These are phyloP conservation scores for Sarotherodon lohbergeri DNA, from an alignment of 2,113 vertebrate species.

Conservation along the genomic window DNA sequence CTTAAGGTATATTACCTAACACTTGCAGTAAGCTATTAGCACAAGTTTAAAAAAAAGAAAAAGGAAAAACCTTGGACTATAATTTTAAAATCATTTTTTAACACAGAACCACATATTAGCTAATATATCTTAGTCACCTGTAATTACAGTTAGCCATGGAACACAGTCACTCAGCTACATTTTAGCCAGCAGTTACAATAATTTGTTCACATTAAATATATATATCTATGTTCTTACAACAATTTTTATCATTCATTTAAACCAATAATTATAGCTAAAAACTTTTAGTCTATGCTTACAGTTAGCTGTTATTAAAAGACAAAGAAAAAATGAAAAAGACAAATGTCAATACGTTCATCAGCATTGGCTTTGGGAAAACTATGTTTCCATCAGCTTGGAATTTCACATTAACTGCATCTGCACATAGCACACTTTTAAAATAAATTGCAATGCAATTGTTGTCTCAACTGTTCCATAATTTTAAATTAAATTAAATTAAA, in stretches of 20 bases:
- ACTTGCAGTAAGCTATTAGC: not conserved
- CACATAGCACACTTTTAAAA: not conserved
- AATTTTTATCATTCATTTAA: not conserved
- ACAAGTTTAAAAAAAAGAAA: not conserved
- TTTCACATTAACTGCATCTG: not conserved
- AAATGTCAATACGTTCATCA: not conserved
- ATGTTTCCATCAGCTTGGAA: not conserved
- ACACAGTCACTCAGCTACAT: not conserved
- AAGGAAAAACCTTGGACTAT: not conserved
- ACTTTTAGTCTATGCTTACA: fast-evolving
- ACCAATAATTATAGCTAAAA: not conserved
- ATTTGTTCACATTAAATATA: not conserved
- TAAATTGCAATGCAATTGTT: not conserved
- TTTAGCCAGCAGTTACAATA: not conserved
- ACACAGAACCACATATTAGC: not conserved
- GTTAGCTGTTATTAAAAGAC: not conserved
- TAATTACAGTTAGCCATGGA: not conserved
- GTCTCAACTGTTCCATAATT: not conserved
- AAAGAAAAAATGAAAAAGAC: not conserved
- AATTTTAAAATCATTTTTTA: not conserved
- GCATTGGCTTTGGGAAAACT: not conserved
- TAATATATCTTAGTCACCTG: not conserved
- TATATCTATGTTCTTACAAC: not conserved
- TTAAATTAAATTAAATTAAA: not conserved
- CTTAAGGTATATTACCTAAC: not conserved